A percentile compares a stretch with the other conserved stretches of the same genome.
Evolutionary conservation across 2,797 vertebrate genomes (phyloP).

Genomic region (Cyclura pinguis): DNA sequence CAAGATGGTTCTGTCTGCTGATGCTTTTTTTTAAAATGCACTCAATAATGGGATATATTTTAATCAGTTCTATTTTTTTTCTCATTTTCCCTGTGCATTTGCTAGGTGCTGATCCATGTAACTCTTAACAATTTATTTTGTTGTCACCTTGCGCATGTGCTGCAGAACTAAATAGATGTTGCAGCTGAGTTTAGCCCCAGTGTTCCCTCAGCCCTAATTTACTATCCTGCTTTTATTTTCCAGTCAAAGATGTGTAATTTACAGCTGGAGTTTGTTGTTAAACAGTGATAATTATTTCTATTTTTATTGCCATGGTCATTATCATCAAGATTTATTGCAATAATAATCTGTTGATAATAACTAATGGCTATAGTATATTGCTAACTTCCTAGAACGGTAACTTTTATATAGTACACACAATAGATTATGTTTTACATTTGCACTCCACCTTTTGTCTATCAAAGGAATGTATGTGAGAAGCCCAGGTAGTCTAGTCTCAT

Average conservation of each 20-base stretch:
- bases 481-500: background rate
- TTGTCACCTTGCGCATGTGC: background rate
- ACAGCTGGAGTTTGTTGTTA: background rate
- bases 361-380: constrained; percentile 19
- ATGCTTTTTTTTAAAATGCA: background rate
- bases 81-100: background rate
- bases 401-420: background rate
- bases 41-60: background rate
- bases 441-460: background rate
- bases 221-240: background rate
- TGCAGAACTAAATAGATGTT: background rate
- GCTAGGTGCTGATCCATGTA: background rate
- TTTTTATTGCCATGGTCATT: background rate
- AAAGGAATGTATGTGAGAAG: background rate
- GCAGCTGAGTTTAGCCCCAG: background rate
- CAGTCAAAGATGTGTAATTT: background rate
- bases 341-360: background rate
- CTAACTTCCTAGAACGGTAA: background rate
- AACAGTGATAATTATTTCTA: background rate
- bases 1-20: background rate
- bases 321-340: background rate
- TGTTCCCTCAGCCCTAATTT: background rate
- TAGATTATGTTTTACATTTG: background rate
- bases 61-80: background rate
- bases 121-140: background rate